Base-by-base conservation (phyloP, 2,888 invertebrate genomes). In the Dione juno region DNA sequence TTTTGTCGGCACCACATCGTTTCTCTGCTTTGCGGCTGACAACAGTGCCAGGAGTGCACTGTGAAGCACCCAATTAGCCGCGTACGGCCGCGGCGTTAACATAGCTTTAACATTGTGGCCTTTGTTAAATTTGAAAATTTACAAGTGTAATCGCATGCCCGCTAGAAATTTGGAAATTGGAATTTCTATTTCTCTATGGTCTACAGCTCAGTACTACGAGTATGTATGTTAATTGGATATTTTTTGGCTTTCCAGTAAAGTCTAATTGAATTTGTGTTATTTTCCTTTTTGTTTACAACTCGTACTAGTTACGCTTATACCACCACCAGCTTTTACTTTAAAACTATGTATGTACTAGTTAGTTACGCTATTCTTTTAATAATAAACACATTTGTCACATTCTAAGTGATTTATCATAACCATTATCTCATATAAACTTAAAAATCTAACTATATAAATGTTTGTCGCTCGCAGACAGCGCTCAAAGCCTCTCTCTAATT, bases 31-130 rank as follows among this genome's bases (percentile, higher is more conserved):
- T 71, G 45, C 37, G 59, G 65, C 58, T 28, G 59, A 65, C 61
- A 52, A 65, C 64, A 63, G 50, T 45, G 67, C 57, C 64, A 59
- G 68, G 57, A 58, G 45, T 59, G 61, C 61, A 45, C 53, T 64
- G 43, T 61, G 61, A 68, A 68, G 67, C 21, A 45, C 45, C 67
- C 61, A 68, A 68, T 61, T 68, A 68, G 67, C 40, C 61, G 16
- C 50, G 52, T 53, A 61, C 53, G 40, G 43, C 41, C 52, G 59
- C 52, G 52, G 61, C 67, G 67, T 61, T 63, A 68, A 61, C 67
- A 37, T 61, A 61, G 52, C 52, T 68, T 68, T 53, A 45, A 61
- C 14, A 41, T 53, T n/a, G 43, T 35, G 37, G 45, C 21, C 52
- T 50, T 64, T 48, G 48, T 64, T 50, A 50, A 64, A 64, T 64